Percentiles rank a stretch among this genome's conserved stretches.
Conservation (phyloP, 2,888 invertebrate species). For the Nomada fabriciana region DNA sequence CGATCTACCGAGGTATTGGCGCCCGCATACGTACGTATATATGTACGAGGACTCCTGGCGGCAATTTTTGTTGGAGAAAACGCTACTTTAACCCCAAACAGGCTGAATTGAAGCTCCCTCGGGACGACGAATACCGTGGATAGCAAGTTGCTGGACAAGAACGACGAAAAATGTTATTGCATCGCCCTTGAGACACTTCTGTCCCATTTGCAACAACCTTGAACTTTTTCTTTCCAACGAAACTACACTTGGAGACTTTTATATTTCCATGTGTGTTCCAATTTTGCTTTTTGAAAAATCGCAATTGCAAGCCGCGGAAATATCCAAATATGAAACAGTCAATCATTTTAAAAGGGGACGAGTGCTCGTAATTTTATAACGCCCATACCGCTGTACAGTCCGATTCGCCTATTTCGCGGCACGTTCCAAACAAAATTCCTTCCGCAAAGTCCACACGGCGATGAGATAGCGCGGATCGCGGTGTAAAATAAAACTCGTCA, state of each 20-base stretch:
- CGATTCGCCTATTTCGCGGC: background rate
- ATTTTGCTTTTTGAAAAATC: background rate
- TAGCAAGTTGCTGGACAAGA: conserved; percentile 14
- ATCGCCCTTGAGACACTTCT: conserved; percentile 26
- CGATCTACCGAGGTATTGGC: conserved; percentile 17
- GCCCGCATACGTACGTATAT: conserved; percentile 31
- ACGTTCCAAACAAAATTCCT: conserved; percentile 23
- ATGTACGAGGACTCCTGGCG: conserved; percentile 52
- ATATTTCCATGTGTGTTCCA: background rate
- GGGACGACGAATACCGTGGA: conserved; percentile 46
- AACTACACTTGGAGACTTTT: background rate
- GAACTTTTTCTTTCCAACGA: too few species aligned
- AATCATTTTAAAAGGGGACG: background rate
- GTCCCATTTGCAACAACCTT: too few species aligned
- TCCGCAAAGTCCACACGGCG: background rate
- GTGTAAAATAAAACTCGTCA: conserved; percentile 41
- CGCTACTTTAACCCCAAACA: conserved; percentile 47
- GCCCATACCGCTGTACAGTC: background rate
- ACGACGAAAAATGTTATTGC: conserved; percentile 43
- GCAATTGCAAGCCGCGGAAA: too few species aligned
- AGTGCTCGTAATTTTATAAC: background rate
- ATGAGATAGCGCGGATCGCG: background rate
- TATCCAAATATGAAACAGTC: background rate
- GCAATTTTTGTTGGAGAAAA: conserved; percentile 65
- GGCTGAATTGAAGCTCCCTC: conserved; percentile 66